These are phyloP conservation scores for Tuberolachnus salignus DNA, from an alignment of 2,888 invertebrate species.

Conservation along the genomic window DNA sequence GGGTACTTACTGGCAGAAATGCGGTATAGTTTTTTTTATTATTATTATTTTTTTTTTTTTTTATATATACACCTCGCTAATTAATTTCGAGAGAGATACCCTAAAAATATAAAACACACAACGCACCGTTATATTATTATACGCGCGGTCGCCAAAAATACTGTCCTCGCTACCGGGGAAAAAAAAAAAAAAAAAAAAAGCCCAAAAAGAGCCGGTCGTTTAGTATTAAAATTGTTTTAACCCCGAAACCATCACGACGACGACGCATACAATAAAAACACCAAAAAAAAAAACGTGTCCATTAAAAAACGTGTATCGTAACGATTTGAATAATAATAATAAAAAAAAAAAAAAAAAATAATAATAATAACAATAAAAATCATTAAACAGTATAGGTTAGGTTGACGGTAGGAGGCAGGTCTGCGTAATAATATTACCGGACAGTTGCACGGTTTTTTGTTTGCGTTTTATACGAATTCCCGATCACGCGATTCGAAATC, in stretches of 20 bases:
- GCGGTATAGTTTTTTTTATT: not conserved
- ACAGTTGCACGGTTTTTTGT: not conserved
- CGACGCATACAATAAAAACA: too few relatives aligned
- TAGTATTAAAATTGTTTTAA: slow-evolving; percentile 11
- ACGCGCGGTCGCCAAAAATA: not conserved
- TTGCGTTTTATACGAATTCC: not conserved
- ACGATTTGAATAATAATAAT: not conserved
- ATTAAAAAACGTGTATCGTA: too few relatives aligned
- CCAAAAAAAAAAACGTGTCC: too few relatives aligned
- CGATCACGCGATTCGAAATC: not conserved
- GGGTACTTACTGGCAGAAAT: not conserved
- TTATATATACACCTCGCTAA: not conserved
- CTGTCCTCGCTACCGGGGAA: not conserved
- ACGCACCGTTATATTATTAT: too few relatives aligned
- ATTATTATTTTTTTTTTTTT: too few relatives aligned
- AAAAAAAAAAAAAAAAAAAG: not conserved
- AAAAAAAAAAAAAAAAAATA: too few relatives aligned
- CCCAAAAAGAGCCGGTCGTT: not conserved
- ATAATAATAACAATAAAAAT: too few relatives aligned
- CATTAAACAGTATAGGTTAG: not conserved
- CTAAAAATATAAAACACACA: slow-evolving; percentile 1
- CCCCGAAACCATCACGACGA: not conserved
- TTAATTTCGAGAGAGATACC: slow-evolving; percentile 8
- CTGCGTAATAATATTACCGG: too few relatives aligned
- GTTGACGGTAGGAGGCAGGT: too few relatives aligned